Percentiles rank a stretch among this genome's conserved stretches.
Conservation (phyloP, 1,140 invertebrate species). For the Eriosoma lanigerum region DNA sequence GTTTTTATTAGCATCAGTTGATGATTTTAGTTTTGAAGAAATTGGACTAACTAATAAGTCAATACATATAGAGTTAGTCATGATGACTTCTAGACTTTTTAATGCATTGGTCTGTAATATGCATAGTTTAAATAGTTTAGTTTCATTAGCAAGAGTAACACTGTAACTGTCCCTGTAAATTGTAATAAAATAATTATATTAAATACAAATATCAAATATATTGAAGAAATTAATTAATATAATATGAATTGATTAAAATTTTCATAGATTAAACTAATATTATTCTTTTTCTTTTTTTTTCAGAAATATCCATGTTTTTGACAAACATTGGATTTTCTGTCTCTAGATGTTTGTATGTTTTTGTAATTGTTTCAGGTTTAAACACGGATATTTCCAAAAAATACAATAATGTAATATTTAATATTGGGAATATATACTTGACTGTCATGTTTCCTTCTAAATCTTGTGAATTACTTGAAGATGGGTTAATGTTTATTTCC, state of each 20-base stretch:
- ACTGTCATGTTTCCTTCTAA: conserved; percentile 8
- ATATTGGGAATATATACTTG: conserved; percentile 31
- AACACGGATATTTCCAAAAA: too few species aligned
- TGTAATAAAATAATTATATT: not conserved
- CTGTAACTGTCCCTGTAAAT: conserved; percentile 49
- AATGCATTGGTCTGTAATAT: conserved; percentile 65
- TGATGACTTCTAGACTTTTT: conserved; percentile 60
- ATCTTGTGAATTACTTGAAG: conserved; percentile 7
- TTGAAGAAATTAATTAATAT: conserved; percentile 8
- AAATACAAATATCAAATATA: not conserved
- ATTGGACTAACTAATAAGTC: conserved; percentile 51
- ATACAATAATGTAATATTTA: too few species aligned
- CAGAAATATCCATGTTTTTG: too few species aligned
- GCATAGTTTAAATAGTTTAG: conserved; percentile 59
- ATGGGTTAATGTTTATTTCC: conserved; percentile 56
- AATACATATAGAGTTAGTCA: conserved; percentile 36
- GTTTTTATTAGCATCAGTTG: conserved; percentile 48
- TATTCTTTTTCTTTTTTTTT: too few species aligned
- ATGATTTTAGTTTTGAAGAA: conserved; percentile 23
- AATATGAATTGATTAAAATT: too few species aligned
- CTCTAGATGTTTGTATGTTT: too few species aligned
- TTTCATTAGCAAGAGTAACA: conserved; percentile 59
- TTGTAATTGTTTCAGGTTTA: too few species aligned
- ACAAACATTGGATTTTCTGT: too few species aligned
- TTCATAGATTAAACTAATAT: too few species aligned